These are phyloP conservation scores for Pocota personata DNA, from an alignment of 2,888 invertebrate genomes.

Conservation along the genomic window DNA sequence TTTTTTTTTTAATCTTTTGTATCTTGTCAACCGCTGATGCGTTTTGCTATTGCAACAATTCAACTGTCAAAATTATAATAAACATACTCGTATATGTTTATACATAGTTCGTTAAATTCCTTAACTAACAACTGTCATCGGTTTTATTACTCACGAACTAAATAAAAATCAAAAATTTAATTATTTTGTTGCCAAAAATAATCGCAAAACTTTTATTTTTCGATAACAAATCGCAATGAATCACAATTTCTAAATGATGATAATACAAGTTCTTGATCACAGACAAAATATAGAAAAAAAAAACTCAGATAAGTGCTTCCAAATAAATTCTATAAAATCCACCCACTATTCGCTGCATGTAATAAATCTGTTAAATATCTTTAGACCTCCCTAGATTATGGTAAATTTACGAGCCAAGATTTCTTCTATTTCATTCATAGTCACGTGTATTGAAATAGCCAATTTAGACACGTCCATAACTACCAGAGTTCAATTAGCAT, in stretches of 20 bases:
- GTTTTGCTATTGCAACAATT: too few relatives aligned
- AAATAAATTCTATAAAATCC: neutral
- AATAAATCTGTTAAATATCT: neutral
- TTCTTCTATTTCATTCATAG: slow-evolving; percentile 5
- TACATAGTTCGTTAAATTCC: too few relatives aligned
- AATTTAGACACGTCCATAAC: slow-evolving; percentile 22
- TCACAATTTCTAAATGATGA: neutral
- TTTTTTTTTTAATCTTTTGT: too few relatives aligned
- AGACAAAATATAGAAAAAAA: neutral
- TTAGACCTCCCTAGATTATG: neutral
- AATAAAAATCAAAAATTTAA: neutral
- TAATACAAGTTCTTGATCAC: neutral
- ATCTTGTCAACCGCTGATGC: too few relatives aligned
- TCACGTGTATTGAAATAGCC: slow-evolving; percentile 8
- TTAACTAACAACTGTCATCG: neutral
- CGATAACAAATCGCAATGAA: neutral
- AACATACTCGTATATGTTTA: too few relatives aligned
- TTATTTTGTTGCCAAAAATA: neutral
- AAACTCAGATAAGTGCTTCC: neutral
- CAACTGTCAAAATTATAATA: too few relatives aligned
- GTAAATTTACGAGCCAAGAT: neutral
- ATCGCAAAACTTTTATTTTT: neutral
- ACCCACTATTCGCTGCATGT: neutral
- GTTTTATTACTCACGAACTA: neutral
- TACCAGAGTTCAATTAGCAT: slow-evolving; percentile 31